These are phyloP conservation scores for Triops cancriformis DNA, from an alignment of 1,140 invertebrate species.

Conservation along the genomic window DNA sequence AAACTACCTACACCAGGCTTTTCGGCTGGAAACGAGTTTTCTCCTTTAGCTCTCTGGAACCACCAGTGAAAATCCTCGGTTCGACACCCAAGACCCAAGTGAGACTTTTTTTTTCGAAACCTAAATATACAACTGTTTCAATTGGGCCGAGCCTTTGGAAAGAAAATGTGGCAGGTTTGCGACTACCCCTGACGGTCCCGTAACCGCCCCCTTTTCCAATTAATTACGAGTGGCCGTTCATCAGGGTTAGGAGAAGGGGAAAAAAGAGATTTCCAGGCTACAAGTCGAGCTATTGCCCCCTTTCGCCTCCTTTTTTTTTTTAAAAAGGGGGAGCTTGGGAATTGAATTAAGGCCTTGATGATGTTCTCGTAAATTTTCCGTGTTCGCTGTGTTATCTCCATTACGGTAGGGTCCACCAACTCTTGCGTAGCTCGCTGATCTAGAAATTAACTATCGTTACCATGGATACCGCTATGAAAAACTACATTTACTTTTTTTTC, in stretches of 20 bases:
- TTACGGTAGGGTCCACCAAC: background rate
- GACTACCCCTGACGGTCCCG: background rate
- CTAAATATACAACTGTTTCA: background rate
- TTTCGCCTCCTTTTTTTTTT: background rate
- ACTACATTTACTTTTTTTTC: background rate
- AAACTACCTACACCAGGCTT: background rate
- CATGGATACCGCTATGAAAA: background rate
- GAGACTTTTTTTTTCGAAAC: background rate
- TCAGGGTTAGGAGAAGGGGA: background rate
- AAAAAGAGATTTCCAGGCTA: constrained; percentile 1
- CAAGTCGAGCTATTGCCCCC: background rate
- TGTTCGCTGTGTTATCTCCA: constrained; percentile 9
- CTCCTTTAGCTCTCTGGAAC: background rate
- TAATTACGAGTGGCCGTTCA: constrained; percentile 5
- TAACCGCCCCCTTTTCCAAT: constrained; percentile 5
- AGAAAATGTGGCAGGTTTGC: constrained; percentile 5
- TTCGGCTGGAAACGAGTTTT: background rate
- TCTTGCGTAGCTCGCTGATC: background rate
- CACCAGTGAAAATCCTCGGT: background rate
- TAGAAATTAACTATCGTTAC: background rate
- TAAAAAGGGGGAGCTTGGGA: background rate
- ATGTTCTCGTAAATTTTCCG: background rate
- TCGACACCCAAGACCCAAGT: background rate
- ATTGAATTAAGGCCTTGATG: constrained; percentile 10
- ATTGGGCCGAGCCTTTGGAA: background rate